These are phyloP conservation scores for Leucoraja ocellata DNA, from an alignment of 2,797 vertebrate species.

Conservation along the genomic window DNA sequence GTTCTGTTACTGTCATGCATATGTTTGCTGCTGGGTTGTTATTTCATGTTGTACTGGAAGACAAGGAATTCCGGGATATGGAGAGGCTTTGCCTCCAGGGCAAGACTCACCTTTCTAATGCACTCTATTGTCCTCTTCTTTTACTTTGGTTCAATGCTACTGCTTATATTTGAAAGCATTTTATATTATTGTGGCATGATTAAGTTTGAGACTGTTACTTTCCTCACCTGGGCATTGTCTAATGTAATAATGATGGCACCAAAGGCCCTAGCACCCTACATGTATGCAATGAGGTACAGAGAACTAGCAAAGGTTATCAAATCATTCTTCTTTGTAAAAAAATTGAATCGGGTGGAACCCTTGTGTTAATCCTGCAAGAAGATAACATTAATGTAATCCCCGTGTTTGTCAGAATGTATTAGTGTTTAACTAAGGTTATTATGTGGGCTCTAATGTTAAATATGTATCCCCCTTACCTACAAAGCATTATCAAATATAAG, in stretches of 20 bases:
- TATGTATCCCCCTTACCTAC: not conserved
- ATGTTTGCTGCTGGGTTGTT: conserved; percentile 2
- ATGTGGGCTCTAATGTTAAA: not conserved
- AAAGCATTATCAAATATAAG: not conserved
- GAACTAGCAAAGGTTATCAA: conserved; percentile 20
- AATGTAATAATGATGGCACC: conserved; percentile 26
- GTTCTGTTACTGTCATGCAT: not conserved
- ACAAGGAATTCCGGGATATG: conserved; percentile 10
- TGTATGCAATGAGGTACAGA: conserved; percentile 4
- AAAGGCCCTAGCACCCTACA: not conserved
- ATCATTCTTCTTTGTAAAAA: not conserved
- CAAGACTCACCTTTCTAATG: conserved; percentile 18
- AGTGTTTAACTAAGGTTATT: not conserved
- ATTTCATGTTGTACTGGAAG: conserved; percentile 32
- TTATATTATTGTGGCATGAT: not conserved
- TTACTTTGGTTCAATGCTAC: conserved; percentile 1
- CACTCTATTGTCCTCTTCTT: conserved; percentile 7
- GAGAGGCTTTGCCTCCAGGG: conserved; percentile 13
- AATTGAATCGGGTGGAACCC: not conserved
- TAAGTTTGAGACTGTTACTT: not conserved
- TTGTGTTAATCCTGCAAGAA: not conserved
- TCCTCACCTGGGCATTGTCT: not conserved
- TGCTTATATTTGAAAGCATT: not conserved
- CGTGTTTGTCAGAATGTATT: not conserved
- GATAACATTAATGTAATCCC: not conserved